Percentiles rank a stretch among this genome's conserved stretches.
These are phyloP conservation scores for Drosophila barbarae DNA, from an alignment of 2,888 invertebrate species.

Conservation along the genomic window DNA sequence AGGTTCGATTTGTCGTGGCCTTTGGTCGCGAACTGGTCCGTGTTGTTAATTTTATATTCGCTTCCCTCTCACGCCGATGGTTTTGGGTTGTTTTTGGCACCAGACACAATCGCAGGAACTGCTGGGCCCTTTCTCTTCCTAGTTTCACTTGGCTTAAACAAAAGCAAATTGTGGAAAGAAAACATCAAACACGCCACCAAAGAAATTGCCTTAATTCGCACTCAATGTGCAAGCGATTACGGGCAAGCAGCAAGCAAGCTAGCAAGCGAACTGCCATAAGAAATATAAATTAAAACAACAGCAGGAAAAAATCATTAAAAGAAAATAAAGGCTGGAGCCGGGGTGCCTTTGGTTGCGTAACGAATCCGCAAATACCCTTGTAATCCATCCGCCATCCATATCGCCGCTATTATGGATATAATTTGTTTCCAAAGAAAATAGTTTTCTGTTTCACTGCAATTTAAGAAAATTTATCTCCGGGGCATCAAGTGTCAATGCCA, in stretches of 20 bases:
- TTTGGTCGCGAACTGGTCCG: constrained; percentile 1
- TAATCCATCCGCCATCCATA: not conserved
- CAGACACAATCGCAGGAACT: constrained; percentile 21
- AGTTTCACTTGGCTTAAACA: constrained; percentile 19
- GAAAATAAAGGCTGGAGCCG: constrained; percentile 2
- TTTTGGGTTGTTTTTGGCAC: not conserved
- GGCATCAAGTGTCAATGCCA: constrained; percentile 6
- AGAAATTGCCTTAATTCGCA: constrained; percentile 44
- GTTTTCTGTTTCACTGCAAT: not conserved
- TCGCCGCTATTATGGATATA: constrained; percentile 1
- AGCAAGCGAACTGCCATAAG: constrained; percentile 6
- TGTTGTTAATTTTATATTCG: constrained; percentile 10
- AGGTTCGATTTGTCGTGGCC: constrained; percentile 36
- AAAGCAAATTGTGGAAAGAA: constrained; percentile 10
- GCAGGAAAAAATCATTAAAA: constrained; percentile 11
- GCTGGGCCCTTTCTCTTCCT: constrained; percentile 43
- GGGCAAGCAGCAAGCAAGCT: not conserved
- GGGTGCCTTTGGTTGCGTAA: not conserved
- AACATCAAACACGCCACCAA: constrained; percentile 33
- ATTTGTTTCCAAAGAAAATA: not conserved
- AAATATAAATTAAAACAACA: constrained; percentile 26
- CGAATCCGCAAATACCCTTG: constrained; percentile 18
- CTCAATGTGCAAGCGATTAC: constrained; percentile 34
- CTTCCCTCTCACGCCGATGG: constrained; percentile 7
- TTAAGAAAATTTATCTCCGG: not conserved